These are phyloP conservation scores for Erythrolamprus reginae DNA, from an alignment of 2,113 vertebrate species.

Conservation along the genomic window DNA sequence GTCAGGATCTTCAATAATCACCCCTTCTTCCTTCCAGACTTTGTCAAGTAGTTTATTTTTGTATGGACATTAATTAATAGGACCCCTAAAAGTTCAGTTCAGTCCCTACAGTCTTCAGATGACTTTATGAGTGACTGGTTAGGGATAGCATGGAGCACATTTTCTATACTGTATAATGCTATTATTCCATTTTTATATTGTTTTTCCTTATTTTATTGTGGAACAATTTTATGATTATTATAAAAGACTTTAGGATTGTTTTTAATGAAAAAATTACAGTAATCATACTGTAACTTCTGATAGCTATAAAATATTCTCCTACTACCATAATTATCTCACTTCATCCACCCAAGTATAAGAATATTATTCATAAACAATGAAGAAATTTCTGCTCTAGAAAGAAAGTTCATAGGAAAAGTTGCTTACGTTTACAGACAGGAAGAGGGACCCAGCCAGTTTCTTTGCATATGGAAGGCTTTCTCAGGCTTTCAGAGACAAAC, in stretches of 20 bases:
- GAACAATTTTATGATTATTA: not conserved
- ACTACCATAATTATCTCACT: not conserved
- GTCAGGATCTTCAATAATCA: not conserved
- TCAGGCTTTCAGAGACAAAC: not conserved
- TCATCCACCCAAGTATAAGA: not conserved
- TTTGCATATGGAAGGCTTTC: constrained; percentile 44
- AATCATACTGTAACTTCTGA: too few species aligned
- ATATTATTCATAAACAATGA: not conserved
- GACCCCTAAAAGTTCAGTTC: too few species aligned
- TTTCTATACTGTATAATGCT: not conserved
- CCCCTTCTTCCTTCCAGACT: not conserved
- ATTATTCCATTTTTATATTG: not conserved
- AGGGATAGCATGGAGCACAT: not conserved
- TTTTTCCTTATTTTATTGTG: not conserved
- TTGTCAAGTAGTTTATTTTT: not conserved
- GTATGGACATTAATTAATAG: too few species aligned
- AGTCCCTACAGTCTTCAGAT: not conserved
- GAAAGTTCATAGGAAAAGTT: not conserved
- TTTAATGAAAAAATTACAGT: too few species aligned
- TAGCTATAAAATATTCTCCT: not conserved
- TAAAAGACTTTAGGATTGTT: not conserved
- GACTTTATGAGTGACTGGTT: not conserved
- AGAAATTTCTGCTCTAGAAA: not conserved
- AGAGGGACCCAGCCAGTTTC: constrained; percentile 10
- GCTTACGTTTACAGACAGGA: constrained; percentile 62